phyloP scores from a whole-genome alignment of 2,113 vertebrate genomes.

The Mesembrinibis cayennensis region DNA sequence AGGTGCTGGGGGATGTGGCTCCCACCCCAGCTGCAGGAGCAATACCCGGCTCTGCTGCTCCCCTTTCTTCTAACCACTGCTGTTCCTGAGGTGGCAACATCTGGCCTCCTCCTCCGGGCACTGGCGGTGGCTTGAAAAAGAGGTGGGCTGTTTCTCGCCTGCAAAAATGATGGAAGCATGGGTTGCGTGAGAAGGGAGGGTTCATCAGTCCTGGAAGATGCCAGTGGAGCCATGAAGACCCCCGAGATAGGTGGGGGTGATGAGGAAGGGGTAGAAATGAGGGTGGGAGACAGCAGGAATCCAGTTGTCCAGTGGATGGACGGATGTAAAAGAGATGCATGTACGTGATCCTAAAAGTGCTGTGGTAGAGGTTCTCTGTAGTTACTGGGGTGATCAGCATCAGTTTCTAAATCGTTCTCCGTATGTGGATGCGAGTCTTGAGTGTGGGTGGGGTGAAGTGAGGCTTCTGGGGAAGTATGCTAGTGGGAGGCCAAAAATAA shows the following conservation, averaged over 20 bases:
- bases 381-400: conserved; percentile 1
- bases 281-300: not conserved
- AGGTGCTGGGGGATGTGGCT: not conserved
- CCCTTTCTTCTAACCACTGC: not conserved
- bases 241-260: not conserved
- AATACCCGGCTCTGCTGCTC: not conserved
- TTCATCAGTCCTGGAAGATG: not conserved
- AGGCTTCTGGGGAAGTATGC: conserved; percentile 56
- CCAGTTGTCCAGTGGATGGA: not conserved
- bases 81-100: not conserved
- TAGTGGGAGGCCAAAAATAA: conserved; percentile 55
- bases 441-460: conserved; percentile 43
- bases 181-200: rapidly evolving
- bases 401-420: not conserved
- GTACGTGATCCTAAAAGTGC: not conserved
- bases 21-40: not conserved
- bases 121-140: not conserved
- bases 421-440: not conserved
- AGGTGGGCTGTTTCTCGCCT: not conserved
- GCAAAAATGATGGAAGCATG: not conserved
- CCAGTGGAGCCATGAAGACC: not conserved
- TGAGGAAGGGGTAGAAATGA: not conserved
- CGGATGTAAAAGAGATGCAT: not conserved
- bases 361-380: not conserved
- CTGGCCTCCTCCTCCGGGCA: not conserved